Evolutionary conservation across 2,888 invertebrate species (phyloP), one percentile per base, ranked within the genome.

Genomic region (Ypsolopha scabrella): DNA sequence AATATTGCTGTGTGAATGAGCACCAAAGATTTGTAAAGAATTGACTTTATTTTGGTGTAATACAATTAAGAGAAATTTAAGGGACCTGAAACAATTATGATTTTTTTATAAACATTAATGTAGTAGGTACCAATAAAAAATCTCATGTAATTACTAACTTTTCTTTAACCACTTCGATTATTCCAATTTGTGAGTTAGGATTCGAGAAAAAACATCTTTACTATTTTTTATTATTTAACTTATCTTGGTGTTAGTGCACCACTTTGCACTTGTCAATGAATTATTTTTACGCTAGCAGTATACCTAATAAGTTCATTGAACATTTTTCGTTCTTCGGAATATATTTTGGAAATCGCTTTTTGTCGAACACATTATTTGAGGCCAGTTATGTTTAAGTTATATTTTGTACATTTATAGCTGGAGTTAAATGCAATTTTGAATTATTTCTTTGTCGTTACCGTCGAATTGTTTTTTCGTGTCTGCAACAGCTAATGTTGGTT

Each of bases 1-100:
- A 78, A 67, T 73, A 41, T 72, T 76, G 76, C 75, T 77, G 79
- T 77, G 78, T 82, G 77, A 76, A 82, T 78, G 74, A 77, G 80
- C 86, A 82, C 86, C 86, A 86, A 86, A 86, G 86, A 86, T 85
- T 81, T 82, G 77, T 80, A 75, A 80, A 76, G 70, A 74, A 70
- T 76, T 74, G 66, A 75, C 64, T 68, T 75, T 70, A 70, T 77
- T 80, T 85, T 85, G 85, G 85, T 83, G 86, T 82, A 72, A 73
- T 41, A 75, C 80, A 79, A 76, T 76, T 83, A 82, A 83, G 81
- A 75, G 72, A 83, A 85, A 83, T 80, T 80, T 74, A 79, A 77
- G 86, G 86, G 86, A 86, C 86, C 86, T 86, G 86, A 86, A 78
- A 79, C 80, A 70, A 80, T 78, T 78, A 80, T 76, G 75, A 79